Conservation (phyloP, 2,113 vertebrate genomes). For the Meriones unguiculatus region DNA sequence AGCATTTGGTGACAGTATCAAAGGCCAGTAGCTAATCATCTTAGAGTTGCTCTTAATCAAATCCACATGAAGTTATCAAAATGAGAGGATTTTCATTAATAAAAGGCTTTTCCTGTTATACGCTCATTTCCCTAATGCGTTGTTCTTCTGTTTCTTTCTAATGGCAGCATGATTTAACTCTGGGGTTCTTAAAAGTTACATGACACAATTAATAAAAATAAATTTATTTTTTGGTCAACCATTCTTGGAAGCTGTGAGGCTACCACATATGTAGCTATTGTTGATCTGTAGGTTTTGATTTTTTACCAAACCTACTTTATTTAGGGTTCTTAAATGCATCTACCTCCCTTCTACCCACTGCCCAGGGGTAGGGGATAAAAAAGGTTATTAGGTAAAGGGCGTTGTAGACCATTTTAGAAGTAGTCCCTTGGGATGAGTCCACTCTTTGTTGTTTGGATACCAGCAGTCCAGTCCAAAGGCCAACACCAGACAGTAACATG, state of each 20-base stretch:
- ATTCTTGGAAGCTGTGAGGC: neutral
- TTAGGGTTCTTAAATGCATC: no score
- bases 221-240: conserved; percentile 1
- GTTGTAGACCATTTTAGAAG: no score
- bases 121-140: neutral
- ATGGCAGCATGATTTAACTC: conserved; percentile 10
- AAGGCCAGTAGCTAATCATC: neutral
- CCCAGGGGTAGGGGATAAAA: no score
- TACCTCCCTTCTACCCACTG: no score
- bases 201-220: neutral
- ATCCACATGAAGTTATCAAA: neutral
- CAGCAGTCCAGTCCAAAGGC: no score
- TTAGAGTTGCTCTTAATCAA: neutral
- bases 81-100: conserved; percentile 17
- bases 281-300: neutral
- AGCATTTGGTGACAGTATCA: neutral
- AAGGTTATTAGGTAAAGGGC: no score
- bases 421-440: no score
- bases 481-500: no score
- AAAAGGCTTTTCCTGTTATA: neutral
- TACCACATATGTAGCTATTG: neutral
- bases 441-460: no score
- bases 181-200: neutral
- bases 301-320: no score
- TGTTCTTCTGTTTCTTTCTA: neutral